Conservation (phyloP, 2,113 vertebrate species). For the Pelodiscus sinensis region DNA sequence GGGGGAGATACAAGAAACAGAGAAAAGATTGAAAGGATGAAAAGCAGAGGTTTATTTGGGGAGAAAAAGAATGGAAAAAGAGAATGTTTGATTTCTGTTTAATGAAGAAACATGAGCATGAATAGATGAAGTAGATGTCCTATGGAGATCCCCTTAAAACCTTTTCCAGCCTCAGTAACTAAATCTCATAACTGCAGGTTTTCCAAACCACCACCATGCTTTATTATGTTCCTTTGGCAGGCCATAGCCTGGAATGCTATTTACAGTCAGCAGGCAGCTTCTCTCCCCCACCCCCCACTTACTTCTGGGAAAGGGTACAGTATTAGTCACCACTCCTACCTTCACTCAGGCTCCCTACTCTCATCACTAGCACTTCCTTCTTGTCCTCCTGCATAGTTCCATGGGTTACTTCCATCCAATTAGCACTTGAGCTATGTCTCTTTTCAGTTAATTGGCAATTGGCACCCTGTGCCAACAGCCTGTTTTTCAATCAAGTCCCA, state of each 20-base stretch:
- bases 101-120: background rate
- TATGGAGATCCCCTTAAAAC: background rate
- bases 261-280: background rate
- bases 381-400: background rate
- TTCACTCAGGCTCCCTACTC: background rate
- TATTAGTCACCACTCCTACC: background rate
- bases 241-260: background rate
- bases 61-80: background rate
- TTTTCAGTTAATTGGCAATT: background rate
- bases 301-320: background rate
- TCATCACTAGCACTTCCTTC: background rate
- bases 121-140: background rate
- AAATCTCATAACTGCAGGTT: background rate
- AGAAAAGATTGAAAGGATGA: background rate
- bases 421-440: background rate
- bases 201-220: background rate
- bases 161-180: background rate
- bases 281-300: background rate
- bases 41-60: background rate
- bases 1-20: background rate
- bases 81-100: background rate
- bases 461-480: background rate
- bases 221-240: background rate
- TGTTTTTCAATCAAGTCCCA: background rate
- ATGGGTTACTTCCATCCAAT: background rate